Conservation (phyloP, 2,797 vertebrate species). For the Hypotaenidia okinawae region DNA sequence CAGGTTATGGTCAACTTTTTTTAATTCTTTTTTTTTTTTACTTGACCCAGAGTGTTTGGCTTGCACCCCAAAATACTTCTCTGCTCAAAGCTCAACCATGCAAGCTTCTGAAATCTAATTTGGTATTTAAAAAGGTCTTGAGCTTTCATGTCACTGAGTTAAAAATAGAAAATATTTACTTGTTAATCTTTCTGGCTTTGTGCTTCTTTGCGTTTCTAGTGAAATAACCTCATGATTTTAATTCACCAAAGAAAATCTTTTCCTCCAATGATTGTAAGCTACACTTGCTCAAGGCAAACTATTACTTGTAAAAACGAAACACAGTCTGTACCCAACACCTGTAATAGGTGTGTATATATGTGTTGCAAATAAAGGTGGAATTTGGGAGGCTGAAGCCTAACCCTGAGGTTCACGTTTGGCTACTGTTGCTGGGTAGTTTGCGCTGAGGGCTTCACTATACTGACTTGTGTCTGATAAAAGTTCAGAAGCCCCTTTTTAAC, state of each 20-base stretch:
- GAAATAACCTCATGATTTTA: constrained; percentile 66
- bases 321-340: background rate
- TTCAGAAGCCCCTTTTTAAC: background rate
- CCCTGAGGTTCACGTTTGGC: background rate
- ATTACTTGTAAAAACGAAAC: constrained; percentile 60
- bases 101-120: constrained; percentile 49
- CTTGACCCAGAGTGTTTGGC: constrained; percentile 27
- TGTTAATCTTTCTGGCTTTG: constrained; percentile 42
- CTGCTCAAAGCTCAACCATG: constrained; percentile 33
- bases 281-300: constrained; percentile 63
- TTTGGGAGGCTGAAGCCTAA: background rate
- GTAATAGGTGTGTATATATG: background rate
- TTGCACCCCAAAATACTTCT: constrained; percentile 47
- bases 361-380: background rate
- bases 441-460: background rate
- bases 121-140: constrained; percentile 41
- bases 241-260: constrained; percentile 65
- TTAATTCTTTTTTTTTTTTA: constrained; percentile 21
- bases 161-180: constrained; percentile 38
- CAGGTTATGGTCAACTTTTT: constrained; percentile 71
- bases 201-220: constrained; percentile 46
- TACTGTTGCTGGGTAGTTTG: background rate
- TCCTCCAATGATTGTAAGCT: constrained; percentile 53
- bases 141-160: constrained; percentile 53
- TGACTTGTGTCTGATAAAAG: background rate